A percentile compares a stretch with the other conserved stretches of the same genome.
These are phyloP conservation scores for Etheostoma spectabile DNA, from an alignment of 2,113 vertebrate genomes.

Conservation along the genomic window DNA sequence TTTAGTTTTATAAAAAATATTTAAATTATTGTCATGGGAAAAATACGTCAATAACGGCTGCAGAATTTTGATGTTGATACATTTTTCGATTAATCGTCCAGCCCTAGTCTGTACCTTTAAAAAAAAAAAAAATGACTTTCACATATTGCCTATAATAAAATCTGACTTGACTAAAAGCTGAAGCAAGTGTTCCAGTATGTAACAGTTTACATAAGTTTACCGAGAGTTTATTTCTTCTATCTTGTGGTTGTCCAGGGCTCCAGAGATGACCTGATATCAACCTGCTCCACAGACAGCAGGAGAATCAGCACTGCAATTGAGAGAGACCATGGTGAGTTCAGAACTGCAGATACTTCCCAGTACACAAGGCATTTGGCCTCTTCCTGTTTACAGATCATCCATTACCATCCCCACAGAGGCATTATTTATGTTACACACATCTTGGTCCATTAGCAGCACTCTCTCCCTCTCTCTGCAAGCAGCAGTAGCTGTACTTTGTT, in stretches of 20 bases:
- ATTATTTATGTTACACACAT: not conserved
- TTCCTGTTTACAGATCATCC: slow-evolving; percentile 49
- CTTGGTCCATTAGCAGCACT: slow-evolving; percentile 42
- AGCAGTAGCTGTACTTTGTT: not conserved
- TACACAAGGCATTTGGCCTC: not conserved
- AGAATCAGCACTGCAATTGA: slow-evolving; percentile 88
- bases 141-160: too few relatives aligned
- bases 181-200: too few relatives aligned
- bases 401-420: not conserved
- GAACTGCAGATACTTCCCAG: too few relatives aligned
- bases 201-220: too few relatives aligned
- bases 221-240: not conserved
- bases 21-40: too few relatives aligned
- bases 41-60: too few relatives aligned
- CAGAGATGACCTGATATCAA: slow-evolving; percentile 89
- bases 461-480: slow-evolving; percentile 13
- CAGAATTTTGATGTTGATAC: too few relatives aligned
- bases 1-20: too few relatives aligned
- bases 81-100: too few relatives aligned
- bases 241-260: slow-evolving; percentile 83
- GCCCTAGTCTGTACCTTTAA: too few relatives aligned
- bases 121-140: too few relatives aligned
- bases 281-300: slow-evolving; percentile 82
- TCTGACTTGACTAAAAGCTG: too few relatives aligned
- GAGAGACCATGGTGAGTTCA: slow-evolving; percentile 88